These are phyloP conservation scores for Copidosoma floridanum DNA, from an alignment of 1,140 invertebrate species.

Conservation along the genomic window DNA sequence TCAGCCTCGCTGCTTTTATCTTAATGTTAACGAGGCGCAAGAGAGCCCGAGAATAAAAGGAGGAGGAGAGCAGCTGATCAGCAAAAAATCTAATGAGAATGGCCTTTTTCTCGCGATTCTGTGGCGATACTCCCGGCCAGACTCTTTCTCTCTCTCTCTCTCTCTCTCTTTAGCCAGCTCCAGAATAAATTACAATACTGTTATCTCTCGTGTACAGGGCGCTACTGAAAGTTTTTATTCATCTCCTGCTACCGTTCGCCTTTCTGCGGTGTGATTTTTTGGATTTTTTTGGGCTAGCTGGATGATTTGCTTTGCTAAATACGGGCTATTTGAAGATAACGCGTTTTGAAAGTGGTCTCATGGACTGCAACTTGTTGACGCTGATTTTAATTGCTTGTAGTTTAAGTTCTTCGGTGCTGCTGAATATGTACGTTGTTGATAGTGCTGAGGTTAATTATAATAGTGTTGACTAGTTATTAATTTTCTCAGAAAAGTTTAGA, in stretches of 20 bases:
- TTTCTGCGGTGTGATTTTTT: background rate
- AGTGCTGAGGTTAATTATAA: too few species aligned
- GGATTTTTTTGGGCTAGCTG: background rate
- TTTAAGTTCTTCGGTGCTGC: background rate
- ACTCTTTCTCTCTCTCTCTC: too few species aligned
- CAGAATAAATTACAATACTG: conserved; percentile 7
- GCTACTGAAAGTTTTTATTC: too few species aligned
- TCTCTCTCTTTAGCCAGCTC: too few species aligned
- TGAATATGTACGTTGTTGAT: background rate
- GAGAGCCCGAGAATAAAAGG: too few species aligned
- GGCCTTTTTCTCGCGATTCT: conserved; percentile 1
- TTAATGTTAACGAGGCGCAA: conserved; percentile 14
- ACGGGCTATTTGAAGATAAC: background rate
- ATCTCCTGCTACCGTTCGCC: background rate
- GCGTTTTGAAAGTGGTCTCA: background rate
- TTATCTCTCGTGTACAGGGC: conserved; percentile 14
- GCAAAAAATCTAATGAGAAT: conserved; percentile 11
- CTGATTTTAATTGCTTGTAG: background rate
- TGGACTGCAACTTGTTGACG: background rate
- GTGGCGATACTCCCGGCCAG: background rate
- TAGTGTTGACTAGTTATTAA: too few species aligned
- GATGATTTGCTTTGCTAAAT: conserved; percentile 1
- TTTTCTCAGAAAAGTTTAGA: too few species aligned
- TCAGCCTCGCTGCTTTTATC: conserved; percentile 6
- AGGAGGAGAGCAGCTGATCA: background rate